phyloP scores from a whole-genome alignment of 2,113 vertebrate genomes.

The Nipponia nippon region DNA sequence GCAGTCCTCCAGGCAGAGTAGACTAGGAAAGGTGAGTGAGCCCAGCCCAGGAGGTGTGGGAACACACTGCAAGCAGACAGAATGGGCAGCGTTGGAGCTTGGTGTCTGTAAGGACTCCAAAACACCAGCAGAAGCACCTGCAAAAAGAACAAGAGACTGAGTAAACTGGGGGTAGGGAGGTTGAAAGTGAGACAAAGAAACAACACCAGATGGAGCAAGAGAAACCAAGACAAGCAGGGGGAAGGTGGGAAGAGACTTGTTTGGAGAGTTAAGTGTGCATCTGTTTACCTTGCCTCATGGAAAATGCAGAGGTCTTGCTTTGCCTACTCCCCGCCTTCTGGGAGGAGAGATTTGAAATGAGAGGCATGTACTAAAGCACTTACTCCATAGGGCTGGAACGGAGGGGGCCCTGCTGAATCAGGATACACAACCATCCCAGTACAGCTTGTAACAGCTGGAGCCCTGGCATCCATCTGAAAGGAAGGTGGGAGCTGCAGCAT shows the following conservation, averaged over 20 bases:
- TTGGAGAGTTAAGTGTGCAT: background rate
- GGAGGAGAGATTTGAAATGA: background rate
- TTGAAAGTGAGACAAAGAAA: background rate
- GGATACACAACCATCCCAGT: accelerated
- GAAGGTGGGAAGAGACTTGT: background rate
- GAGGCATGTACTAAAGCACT: background rate
- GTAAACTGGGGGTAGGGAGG: background rate
- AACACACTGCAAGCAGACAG: background rate
- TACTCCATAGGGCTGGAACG: background rate
- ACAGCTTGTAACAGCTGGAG: background rate
- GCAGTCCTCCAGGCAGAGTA: background rate
- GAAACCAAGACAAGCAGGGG: background rate
- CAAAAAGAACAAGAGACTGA: background rate
- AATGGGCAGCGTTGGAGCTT: background rate
- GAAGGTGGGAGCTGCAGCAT: background rate
- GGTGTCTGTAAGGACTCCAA: background rate
- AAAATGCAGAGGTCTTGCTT: background rate
- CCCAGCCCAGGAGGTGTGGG: background rate
- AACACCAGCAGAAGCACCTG: background rate
- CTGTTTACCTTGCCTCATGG: background rate
- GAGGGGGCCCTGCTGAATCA: background rate
- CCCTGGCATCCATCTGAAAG: background rate
- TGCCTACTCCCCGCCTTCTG: background rate
- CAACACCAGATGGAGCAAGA: background rate
- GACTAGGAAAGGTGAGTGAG: background rate